Evolutionary conservation across 2,113 vertebrate genomes (phyloP).

Genomic region (Phycodurus eques): DNA sequence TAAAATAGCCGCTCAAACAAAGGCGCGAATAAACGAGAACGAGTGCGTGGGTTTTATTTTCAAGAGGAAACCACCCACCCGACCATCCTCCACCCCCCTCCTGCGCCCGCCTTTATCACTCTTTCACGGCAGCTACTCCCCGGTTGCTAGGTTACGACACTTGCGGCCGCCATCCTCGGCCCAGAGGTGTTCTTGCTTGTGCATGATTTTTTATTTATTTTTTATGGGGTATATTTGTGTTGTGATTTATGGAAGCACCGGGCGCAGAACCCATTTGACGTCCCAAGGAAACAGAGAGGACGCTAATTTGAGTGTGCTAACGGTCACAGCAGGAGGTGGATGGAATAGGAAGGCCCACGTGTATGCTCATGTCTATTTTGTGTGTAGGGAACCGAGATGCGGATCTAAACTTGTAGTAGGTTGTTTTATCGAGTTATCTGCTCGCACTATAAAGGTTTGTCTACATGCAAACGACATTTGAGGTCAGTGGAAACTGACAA

Average conservation of each 20-base stretch:
- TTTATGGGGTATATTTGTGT: conserved; percentile 46
- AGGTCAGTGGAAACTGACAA: too few relatives aligned
- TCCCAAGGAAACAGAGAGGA: conserved; percentile 41
- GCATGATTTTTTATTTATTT: conserved; percentile 25
- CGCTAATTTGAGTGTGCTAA: conserved; percentile 46
- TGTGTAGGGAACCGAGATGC: not conserved
- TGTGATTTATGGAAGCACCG: conserved; percentile 55
- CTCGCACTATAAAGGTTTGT: too few relatives aligned
- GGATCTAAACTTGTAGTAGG: not conserved
- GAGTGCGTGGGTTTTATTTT: conserved; percentile 42
- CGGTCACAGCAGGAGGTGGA: conserved; percentile 35
- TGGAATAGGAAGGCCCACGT: conserved; percentile 32
- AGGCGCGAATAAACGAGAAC: conserved; percentile 66
- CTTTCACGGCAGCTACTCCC: conserved; percentile 55
- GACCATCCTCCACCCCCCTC: conserved; percentile 39
- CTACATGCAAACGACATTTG: too few relatives aligned
- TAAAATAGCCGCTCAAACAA: conserved; percentile 75
- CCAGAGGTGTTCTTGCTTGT: conserved; percentile 60
- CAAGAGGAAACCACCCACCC: conserved; percentile 61
- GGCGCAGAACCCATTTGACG: conserved; percentile 39
- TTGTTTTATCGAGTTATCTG: too few relatives aligned
- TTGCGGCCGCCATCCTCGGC: conserved; percentile 60
- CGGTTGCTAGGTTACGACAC: conserved; percentile 78
- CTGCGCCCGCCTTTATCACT: conserved; percentile 17
- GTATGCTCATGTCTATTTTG: not conserved